phyloP scores from a whole-genome alignment of 2,113 vertebrate genomes.

The Peromyscus californicus region DNA sequence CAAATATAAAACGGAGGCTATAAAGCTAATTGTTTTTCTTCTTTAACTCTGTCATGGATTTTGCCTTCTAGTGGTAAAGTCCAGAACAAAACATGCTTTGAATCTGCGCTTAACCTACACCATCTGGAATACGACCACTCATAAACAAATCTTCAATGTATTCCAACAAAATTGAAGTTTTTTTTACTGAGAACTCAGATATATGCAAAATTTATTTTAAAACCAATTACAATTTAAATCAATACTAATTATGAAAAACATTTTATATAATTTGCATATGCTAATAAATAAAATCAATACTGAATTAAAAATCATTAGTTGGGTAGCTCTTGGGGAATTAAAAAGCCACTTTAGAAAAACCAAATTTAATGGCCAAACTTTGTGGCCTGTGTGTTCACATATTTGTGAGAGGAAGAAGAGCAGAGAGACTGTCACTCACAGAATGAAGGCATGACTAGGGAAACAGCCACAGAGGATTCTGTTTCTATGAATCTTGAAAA shows the following conservation, averaged over 20 bases:
- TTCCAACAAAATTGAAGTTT: conserved; percentile 18
- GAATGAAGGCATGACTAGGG: background rate
- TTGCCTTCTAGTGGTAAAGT: background rate
- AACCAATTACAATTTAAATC: conserved; percentile 17
- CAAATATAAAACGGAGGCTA: conserved; percentile 16
- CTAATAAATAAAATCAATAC: conserved; percentile 19
- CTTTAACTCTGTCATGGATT: background rate
- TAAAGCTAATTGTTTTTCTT: background rate
- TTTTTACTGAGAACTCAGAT: background rate
- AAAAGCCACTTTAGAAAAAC: conserved; percentile 7
- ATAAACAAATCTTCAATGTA: background rate
- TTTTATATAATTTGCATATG: background rate
- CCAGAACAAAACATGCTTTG: background rate
- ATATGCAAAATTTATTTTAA: conserved; percentile 37
- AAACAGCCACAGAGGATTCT: background rate
- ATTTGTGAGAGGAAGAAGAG: background rate
- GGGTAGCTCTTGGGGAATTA: background rate
- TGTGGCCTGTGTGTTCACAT: background rate
- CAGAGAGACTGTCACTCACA: background rate
- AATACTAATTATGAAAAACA: background rate
- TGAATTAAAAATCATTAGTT: conserved; percentile 23
- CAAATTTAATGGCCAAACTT: background rate
- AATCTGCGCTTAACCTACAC: background rate
- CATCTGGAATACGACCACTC: background rate
- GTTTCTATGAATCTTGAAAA: conserved; percentile 32